Percentiles rank a stretch among this genome's conserved stretches.
Evolutionary conservation across 2,797 vertebrate genomes (phyloP).

Genomic region (Myotis findleyi): DNA sequence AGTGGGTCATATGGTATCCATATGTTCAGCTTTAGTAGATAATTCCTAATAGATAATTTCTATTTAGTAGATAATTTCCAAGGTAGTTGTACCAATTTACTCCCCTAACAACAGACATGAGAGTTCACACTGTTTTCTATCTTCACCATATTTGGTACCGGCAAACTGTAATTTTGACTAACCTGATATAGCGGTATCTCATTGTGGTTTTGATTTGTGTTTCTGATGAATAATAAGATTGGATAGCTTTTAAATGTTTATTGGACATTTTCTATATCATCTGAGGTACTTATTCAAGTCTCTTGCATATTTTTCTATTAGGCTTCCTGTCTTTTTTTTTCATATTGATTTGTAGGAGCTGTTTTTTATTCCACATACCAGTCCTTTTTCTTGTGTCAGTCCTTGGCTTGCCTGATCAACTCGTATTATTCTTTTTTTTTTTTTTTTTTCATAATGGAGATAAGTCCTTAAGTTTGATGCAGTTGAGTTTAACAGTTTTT

Average conservation of each 20-base stretch:
- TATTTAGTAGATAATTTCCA: background rate
- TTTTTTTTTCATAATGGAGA: background rate
- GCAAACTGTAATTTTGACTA: background rate
- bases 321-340: background rate
- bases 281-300: constrained; percentile 21
- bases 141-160: background rate
- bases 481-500: background rate
- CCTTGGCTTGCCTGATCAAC: background rate
- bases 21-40: background rate
- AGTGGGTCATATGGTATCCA: background rate
- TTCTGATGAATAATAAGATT: background rate
- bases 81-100: background rate
- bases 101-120: background rate
- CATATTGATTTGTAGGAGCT: background rate
- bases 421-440: background rate
- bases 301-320: background rate
- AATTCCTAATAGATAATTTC: background rate
- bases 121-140: background rate
- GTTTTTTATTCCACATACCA: background rate
- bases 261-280: background rate
- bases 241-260: background rate
- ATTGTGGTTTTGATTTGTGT: background rate
- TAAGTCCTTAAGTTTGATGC: background rate
- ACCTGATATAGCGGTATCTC: too few species aligned
- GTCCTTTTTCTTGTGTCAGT: background rate